A percentile compares a stretch with the other conserved stretches of the same genome.
Evolutionary conservation across 2,113 vertebrate species (phyloP).

Genomic region (Puma concolor): DNA sequence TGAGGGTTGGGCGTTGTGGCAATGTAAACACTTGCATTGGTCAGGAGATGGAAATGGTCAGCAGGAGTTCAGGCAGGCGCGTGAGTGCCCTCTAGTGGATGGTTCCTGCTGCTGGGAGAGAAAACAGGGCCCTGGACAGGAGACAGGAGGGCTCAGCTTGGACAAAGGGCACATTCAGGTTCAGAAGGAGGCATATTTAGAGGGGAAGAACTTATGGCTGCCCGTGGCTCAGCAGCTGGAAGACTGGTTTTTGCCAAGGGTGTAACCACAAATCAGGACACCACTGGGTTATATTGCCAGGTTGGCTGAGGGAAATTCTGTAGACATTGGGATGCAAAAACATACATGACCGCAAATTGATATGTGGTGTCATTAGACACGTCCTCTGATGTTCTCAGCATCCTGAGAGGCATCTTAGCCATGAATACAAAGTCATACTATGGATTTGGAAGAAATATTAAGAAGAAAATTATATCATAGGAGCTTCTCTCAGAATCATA

Average conservation of each 20-base stretch:
- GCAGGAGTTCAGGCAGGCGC: neutral
- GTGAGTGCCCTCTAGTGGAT: neutral
- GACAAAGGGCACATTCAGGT: neutral
- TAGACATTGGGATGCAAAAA: slow-evolving; percentile 37
- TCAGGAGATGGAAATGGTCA: neutral
- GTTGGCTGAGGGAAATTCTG: slow-evolving; percentile 88
- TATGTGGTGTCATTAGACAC: neutral
- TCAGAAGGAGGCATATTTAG: neutral
- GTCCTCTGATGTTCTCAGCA: neutral
- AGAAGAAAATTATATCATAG: neutral
- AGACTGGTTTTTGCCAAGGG: slow-evolving; percentile 77
- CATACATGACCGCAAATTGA: neutral
- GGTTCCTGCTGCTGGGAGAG: neutral
- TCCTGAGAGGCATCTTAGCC: neutral
- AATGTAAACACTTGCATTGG: neutral
- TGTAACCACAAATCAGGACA: slow-evolving; percentile 92
- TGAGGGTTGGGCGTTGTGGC: neutral
- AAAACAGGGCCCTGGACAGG: neutral
- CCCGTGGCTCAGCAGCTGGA: slow-evolving; percentile 81
- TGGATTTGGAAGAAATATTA: neutral
- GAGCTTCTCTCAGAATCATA: neutral
- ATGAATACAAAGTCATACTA: neutral
- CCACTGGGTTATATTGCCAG: slow-evolving; percentile 87
- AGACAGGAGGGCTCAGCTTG: neutral
- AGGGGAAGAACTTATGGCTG: slow-evolving; percentile 86